Base-by-base conservation (phyloP, 2,113 vertebrate species). In the Speoplatyrhinus poulsoni region DNA sequence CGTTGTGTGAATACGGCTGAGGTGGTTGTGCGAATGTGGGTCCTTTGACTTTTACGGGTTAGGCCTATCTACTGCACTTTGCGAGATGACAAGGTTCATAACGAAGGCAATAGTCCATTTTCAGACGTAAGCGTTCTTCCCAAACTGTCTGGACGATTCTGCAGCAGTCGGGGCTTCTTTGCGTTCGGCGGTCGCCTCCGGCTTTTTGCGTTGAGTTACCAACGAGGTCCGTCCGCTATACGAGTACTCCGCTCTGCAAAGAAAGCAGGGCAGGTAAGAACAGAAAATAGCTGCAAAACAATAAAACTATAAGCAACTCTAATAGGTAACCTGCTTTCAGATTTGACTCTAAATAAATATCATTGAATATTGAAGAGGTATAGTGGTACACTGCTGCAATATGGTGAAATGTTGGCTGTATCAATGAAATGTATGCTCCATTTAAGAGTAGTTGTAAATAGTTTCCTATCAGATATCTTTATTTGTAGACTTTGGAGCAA, bases 221-320 rank as follows among this genome's bases (percentile, higher is more conserved):
- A 93, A 87, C 1, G 95, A 94, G 0, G 91, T 81, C 19, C 92
- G 83, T 60, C 93, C 93, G 0, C 89, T 93, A 65, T 96, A 95
- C 0, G 90, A 75, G 52, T 94, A 95, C 0, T 84, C 90, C 59
- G 82, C 75, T 68, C 91, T 91, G 76, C 85, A 7, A 13, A 47
- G 56, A 36, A 49, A 13, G 60, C 1, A 33, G 48, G 9, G 41
- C 16, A 53, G 19, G 5, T 9, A 47, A 15, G 17, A 6, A 47
- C 16, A 26, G 33, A 33, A 15, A 59, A 49, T 49, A 57, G 19
- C 6, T 26, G 26, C 26, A 26, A 57, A 57, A 16, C 12, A 55
- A 55, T n/a, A 57, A 32, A 57, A 57, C 17, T 2, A 26, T 26
- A 57, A 17, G 54, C 48, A 3, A 10, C 12, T 49, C 48, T 26